Percentiles rank a stretch among this genome's conserved stretches.
phyloP scores from a whole-genome alignment of 2,888 invertebrate genomes.

The Sminthurides aquaticus region DNA sequence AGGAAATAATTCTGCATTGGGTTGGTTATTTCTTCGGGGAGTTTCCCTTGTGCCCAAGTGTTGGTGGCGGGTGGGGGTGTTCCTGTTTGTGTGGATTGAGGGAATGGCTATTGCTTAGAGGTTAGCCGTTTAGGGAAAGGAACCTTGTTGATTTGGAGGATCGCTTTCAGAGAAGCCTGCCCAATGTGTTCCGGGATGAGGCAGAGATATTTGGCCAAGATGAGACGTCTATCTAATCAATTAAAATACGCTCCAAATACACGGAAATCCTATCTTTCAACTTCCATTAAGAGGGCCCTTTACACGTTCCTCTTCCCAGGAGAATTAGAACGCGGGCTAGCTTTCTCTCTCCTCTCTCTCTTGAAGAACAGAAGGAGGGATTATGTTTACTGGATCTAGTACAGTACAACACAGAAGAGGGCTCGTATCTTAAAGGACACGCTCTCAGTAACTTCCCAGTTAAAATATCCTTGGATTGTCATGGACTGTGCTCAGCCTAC shows the following conservation, averaged over 20 bases:
- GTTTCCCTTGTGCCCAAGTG: too few species aligned
- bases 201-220: constrained; percentile 30
- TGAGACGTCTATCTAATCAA: constrained; percentile 44
- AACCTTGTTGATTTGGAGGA: background rate
- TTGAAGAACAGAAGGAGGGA: too few species aligned
- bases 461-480: background rate
- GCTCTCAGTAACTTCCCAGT: background rate
- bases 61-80: too few species aligned
- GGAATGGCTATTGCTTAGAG: too few species aligned
- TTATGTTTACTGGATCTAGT: too few species aligned
- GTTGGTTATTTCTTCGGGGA: too few species aligned
- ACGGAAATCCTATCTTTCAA: constrained; percentile 44
- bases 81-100: too few species aligned
- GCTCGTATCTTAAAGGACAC: too few species aligned
- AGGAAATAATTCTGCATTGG: too few species aligned
- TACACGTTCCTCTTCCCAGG: constrained; percentile 38
- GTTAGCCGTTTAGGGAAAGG: background rate
- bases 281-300: constrained; percentile 44
- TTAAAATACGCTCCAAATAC: constrained; percentile 44
- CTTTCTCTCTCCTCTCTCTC: background rate
- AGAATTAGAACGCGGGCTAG: constrained; percentile 23
- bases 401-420: too few species aligned
- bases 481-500: too few species aligned
- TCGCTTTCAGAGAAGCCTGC: background rate
- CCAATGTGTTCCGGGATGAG: constrained; percentile 21